Evolutionary conservation across 2,888 invertebrate species (phyloP).

Genomic region (Argyresthia albistria): DNA sequence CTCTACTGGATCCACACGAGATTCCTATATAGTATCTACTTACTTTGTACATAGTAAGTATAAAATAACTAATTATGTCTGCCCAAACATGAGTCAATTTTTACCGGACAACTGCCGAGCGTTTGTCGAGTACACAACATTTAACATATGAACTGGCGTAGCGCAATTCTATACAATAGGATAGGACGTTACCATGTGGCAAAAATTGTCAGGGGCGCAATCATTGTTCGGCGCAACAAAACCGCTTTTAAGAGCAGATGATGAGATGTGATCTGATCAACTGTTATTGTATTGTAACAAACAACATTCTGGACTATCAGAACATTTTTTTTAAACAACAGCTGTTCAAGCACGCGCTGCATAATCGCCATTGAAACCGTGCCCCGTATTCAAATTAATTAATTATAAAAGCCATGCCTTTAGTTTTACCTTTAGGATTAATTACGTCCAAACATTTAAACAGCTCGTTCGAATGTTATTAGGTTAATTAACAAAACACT

Average conservation of each 20-base stretch:
- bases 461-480: constrained; percentile 38
- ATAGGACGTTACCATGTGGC: constrained; percentile 11
- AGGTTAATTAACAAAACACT: constrained; percentile 42
- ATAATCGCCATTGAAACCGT: neutral
- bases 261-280: constrained; percentile 43
- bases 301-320: neutral
- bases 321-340: neutral
- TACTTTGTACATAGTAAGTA: too few relatives aligned
- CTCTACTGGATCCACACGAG: too few relatives aligned
- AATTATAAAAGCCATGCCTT: neutral
- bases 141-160: constrained; percentile 6
- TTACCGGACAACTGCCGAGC: neutral
- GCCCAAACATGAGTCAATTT: neutral
- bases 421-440: constrained; percentile 18
- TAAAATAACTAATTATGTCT: neutral
- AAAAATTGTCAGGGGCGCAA: constrained; percentile 6
- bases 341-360: neutral
- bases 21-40: too few relatives aligned
- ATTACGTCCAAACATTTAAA: constrained; percentile 40
- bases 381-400: neutral
- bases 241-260: constrained; percentile 26
- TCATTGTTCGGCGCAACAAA: constrained; percentile 16
- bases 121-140: constrained; percentile 1
- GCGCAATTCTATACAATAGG: constrained; percentile 6
- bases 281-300: constrained; percentile 34